Percentiles rank a stretch among this genome's conserved stretches.
Evolutionary conservation across 2,797 vertebrate genomes (phyloP).

Genomic region (Microctenopoma steveboyesi): DNA sequence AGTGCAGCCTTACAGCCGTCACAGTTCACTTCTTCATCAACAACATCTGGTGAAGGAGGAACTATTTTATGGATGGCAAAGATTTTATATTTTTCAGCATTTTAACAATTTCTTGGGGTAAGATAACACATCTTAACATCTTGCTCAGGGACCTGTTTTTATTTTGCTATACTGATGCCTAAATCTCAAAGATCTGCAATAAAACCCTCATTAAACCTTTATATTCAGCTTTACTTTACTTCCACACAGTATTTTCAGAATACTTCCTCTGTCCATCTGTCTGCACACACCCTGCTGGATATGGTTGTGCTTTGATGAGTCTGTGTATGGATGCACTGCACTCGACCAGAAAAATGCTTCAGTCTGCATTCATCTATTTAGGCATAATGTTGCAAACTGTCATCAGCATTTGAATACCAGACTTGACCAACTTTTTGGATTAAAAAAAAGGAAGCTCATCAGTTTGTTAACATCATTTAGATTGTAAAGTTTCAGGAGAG

Average conservation of each 20-base stretch:
- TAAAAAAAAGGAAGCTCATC: slow-evolving; percentile 12
- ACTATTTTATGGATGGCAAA: not conserved
- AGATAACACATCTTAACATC: too few relatives aligned
- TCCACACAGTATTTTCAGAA: slow-evolving; percentile 3
- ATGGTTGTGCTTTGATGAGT: slow-evolving; percentile 23
- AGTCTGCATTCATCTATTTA: not conserved
- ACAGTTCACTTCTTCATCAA: not conserved
- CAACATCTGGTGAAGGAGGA: slow-evolving; percentile 2
- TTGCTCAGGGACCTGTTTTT: too few relatives aligned
- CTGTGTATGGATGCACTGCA: not conserved
- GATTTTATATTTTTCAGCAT: not conserved
- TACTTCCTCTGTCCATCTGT: slow-evolving; percentile 7
- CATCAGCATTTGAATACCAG: not conserved
- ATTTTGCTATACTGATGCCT: too few relatives aligned
- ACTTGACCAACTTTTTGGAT: not conserved
- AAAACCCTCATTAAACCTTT: slow-evolving; percentile 18
- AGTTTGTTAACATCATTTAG: not conserved
- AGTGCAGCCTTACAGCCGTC: not conserved
- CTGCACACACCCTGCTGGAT: not conserved
- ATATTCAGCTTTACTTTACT: not conserved
- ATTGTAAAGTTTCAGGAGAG: not conserved
- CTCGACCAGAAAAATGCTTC: not conserved
- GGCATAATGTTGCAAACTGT: not conserved
- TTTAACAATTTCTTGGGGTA: too few relatives aligned
- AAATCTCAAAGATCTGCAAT: slow-evolving; percentile 13